phyloP scores from a whole-genome alignment of 2,113 vertebrate genomes.

The Antigone vipio region DNA sequence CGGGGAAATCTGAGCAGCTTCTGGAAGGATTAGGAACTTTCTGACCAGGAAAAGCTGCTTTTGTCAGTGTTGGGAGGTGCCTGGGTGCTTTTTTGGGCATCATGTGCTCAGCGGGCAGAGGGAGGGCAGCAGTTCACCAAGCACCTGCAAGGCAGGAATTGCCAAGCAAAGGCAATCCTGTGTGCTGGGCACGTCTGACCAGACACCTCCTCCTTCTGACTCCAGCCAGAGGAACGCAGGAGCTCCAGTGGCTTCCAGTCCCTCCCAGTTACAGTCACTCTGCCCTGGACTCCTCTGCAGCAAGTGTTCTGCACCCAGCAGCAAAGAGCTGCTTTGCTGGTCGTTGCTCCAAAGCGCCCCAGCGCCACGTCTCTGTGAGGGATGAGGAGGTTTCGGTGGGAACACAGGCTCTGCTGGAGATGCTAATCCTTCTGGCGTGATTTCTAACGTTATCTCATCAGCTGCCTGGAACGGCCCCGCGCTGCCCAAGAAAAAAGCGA shows the following conservation, averaged over 20 bases:
- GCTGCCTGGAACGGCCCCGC: background rate
- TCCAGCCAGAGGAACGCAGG: background rate
- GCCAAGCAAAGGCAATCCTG: background rate
- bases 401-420: background rate
- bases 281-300: background rate
- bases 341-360: background rate
- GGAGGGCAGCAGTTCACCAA: background rate
- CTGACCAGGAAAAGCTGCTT: background rate
- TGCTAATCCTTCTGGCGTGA: background rate
- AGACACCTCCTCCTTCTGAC: background rate
- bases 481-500: background rate
- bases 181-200: background rate
- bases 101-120: background rate
- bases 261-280: background rate
- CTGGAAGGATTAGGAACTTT: background rate
- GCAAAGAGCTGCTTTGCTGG: background rate
- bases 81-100: background rate
- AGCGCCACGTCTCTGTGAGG: background rate
- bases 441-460: background rate
- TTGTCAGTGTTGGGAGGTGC: background rate
- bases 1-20: background rate
- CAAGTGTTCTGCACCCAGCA: background rate
- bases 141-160: background rate
- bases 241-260: background rate
- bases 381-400: background rate